Conservation (phyloP, 2,888 invertebrate genomes). For the Dolichopus griseipennis region DNA sequence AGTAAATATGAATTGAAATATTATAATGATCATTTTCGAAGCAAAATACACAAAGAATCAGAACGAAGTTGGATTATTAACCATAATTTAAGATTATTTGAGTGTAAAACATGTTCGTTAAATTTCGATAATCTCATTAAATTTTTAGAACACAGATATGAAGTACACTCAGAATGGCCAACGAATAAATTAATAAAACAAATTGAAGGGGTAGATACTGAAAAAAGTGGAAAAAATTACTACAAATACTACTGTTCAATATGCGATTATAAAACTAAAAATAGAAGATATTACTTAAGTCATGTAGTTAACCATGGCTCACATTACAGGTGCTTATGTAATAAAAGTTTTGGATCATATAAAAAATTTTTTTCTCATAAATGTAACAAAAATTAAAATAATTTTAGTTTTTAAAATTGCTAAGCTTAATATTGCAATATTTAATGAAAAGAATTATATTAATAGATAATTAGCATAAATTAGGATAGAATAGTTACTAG, state of each 20-base stretch:
- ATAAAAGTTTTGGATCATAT: not conserved
- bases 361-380: not conserved
- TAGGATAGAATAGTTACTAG: no score
- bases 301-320: not conserved
- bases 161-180: not conserved
- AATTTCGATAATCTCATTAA: not conserved
- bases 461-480: no score
- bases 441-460: no score
- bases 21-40: not conserved
- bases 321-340: not conserved
- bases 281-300: not conserved
- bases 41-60: not conserved
- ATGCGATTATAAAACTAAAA: not conserved
- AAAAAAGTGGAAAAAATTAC: not conserved
- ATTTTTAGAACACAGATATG: not conserved
- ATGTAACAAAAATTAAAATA: no score
- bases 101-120: not conserved
- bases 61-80: not conserved
- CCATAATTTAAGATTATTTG: not conserved
- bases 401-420: no score
- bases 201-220: not conserved
- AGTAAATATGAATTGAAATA: not conserved
- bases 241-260: not conserved
- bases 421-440: no score
- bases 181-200: not conserved